Base-by-base conservation (phyloP, 2,113 vertebrate species). In the Craseonycteris thonglongyai region DNA sequence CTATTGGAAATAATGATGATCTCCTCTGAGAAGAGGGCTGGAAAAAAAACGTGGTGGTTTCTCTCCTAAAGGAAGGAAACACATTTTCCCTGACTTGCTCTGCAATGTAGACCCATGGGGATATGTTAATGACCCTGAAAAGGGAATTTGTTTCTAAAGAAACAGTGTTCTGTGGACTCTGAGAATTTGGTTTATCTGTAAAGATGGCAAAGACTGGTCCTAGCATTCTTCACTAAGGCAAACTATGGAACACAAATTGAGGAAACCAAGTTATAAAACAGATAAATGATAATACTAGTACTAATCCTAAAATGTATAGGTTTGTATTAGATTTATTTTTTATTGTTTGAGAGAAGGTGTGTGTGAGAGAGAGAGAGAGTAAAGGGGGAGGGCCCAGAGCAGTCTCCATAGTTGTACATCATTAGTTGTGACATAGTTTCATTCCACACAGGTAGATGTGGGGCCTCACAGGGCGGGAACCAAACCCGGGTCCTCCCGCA, bases 101-200 rank as follows among this genome's bases (percentile, higher is more conserved):
- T 78, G 65, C 75, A 84, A 26, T 66, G 28, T 26, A 65, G 54
- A 59, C 90, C 71, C 83, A 12, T 2, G 72, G 95, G 93, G 49
- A 85, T 93, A 90, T 90, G 85, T 28, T 94, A 96, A 97, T 88
- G 63, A 90, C 88, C 80, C 63, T 63, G 24, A 75, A 88, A 90
- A 72, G 45, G 10, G 88, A 91, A 85, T 95, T 78, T 79, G 45
- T 96, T 90, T 63, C 72, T 93, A 47, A 93, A 88, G 90, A 93
- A 95, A 81, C 33, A 63, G 35, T 82, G 12, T 86, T 93, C 76
- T 92, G 15, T 79, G 51, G 45, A 82, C 81, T 85, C 61, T 75
- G 40, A 71, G 72, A 96, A 92, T 85, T 95, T 83, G 38, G 71
- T 74, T 96, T 95, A 42, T 90, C 93, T 91, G 83, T 80, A 68